Evolutionary conservation across 2,797 vertebrate species (phyloP).

Genomic region (Tapirus indicus): DNA sequence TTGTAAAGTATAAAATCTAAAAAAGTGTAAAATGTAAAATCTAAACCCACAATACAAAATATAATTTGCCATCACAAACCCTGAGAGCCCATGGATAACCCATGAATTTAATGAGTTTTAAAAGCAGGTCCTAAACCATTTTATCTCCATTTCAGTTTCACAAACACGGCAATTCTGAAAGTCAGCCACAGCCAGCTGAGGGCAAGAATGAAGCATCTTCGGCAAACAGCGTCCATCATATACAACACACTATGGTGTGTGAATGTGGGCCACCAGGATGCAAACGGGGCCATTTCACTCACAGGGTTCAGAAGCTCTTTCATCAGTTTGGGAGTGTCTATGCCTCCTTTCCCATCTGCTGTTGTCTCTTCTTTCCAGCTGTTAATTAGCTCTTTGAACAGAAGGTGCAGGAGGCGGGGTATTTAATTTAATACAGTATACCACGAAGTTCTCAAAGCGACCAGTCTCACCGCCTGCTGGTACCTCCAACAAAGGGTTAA

Average conservation of each 20-base stretch:
- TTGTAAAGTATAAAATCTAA: too few species aligned
- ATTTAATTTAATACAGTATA: slow-evolving; percentile 33
- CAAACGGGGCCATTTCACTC: background rate
- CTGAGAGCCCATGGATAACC: background rate
- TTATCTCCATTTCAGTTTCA: background rate
- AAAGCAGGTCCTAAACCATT: background rate
- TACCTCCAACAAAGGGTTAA: background rate
- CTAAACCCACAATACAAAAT: background rate
- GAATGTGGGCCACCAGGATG: background rate
- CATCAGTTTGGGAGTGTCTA: background rate
- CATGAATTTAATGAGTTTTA: background rate
- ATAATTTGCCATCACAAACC: background rate
- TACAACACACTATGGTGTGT: background rate
- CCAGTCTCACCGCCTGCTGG: background rate
- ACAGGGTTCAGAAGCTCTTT: background rate
- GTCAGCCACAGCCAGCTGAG: background rate
- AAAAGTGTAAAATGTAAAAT: too few species aligned
- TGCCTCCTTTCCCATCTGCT: slow-evolving; percentile 38
- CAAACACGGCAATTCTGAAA: background rate
- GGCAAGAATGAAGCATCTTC: background rate
- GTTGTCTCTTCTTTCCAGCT: slow-evolving; percentile 53
- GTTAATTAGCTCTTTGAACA: slow-evolving; percentile 58
- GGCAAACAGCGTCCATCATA: background rate
- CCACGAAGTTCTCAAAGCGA: background rate
- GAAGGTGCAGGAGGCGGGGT: background rate